Conservation (phyloP, 2,888 invertebrate genomes). For the Microdon myrmicae region DNA sequence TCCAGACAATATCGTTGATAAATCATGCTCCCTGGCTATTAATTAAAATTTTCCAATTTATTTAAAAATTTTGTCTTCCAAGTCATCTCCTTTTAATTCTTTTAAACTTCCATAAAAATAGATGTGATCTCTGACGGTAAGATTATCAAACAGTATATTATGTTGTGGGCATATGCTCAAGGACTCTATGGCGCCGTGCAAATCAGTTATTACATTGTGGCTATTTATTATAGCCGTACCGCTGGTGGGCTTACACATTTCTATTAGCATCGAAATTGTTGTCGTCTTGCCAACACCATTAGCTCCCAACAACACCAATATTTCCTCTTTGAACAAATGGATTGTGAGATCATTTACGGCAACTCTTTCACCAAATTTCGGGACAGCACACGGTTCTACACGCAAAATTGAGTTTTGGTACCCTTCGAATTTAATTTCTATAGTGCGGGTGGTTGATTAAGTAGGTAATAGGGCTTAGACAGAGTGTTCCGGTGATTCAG, state of each 20-base stretch:
- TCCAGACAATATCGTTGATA: constrained; percentile 74
- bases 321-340: constrained; percentile 88
- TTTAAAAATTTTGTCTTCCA: constrained; percentile 72
- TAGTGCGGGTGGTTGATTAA: no score
- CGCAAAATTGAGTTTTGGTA: no score
- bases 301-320: constrained; percentile 83
- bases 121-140: constrained; percentile 85
- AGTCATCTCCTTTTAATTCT: constrained; percentile 69
- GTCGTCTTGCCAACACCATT: constrained; percentile 93
- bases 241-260: constrained; percentile 74
- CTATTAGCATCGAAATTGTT: constrained; percentile 92
- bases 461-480: no score
- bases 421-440: no score
- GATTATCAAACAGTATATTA: constrained; percentile 82
- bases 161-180: constrained; percentile 87
- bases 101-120: constrained; percentile 82
- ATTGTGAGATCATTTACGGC: constrained; percentile 77
- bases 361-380: constrained; percentile 70
- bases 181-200: constrained; percentile 73
- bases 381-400: no score
- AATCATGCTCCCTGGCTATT: constrained; percentile 72
- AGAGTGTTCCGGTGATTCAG: no score
- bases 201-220: constrained; percentile 74
- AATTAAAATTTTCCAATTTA: constrained; percentile 75
- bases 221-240: constrained; percentile 79